Conservation (phyloP, 2,797 vertebrate species). For the Eleutherodactylus coqui region DNA sequence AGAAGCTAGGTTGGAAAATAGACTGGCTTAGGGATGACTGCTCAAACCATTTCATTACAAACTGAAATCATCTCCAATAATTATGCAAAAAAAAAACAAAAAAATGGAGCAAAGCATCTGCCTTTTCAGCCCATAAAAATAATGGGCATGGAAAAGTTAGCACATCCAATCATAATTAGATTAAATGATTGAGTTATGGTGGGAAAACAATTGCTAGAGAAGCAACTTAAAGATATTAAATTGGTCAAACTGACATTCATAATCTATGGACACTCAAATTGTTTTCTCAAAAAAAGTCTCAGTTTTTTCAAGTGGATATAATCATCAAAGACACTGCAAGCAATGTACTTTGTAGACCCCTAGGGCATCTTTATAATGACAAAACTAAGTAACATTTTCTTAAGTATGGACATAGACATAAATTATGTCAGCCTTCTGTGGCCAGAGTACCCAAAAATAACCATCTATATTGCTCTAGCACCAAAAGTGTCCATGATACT, state of each 20-base stretch:
- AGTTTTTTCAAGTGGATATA: not conserved
- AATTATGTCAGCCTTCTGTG: not conserved
- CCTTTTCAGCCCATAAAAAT: constrained; percentile 71
- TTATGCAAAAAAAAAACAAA: constrained; percentile 68
- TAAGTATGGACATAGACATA: not conserved
- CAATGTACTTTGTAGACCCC: constrained; percentile 5
- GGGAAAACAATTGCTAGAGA: not conserved
- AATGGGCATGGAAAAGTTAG: constrained; percentile 67
- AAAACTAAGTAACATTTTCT: not conserved
- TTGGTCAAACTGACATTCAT: not conserved
- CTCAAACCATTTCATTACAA: constrained; percentile 9
- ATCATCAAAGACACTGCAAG: not conserved
- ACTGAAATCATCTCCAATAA: constrained; percentile 71
- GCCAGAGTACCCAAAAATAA: too few relatives aligned
- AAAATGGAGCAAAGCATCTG: constrained; percentile 74
- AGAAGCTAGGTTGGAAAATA: not conserved
- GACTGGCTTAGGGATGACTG: constrained; percentile 12
- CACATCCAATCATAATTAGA: constrained; percentile 8
- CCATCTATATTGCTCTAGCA: not conserved
- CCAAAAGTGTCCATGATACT: constrained; percentile 9
- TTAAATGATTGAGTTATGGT: constrained; percentile 20
- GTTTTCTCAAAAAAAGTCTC: not conserved
- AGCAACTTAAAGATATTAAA: not conserved
- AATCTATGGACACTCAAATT: not conserved
- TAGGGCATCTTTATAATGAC: not conserved